Conservation (phyloP, 2,888 invertebrate species). For the Andricus curvator region DNA sequence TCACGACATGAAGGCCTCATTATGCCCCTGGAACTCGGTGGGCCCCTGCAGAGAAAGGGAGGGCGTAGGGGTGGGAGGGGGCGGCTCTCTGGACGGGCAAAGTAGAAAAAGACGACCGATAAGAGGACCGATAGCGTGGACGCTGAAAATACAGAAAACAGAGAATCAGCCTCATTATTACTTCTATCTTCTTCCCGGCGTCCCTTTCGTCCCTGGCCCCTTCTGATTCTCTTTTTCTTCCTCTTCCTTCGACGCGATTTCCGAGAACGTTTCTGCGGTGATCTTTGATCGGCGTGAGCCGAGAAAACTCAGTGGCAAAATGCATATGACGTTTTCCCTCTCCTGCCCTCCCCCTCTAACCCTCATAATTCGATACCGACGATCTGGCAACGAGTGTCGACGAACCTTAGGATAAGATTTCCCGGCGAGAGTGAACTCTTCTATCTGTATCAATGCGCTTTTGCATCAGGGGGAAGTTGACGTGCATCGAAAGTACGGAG, state of each 20-base stretch:
- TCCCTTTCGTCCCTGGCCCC: constrained; percentile 42
- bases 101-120: constrained; percentile 64
- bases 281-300: constrained; percentile 66
- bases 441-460: constrained; percentile 23
- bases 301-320: constrained; percentile 41
- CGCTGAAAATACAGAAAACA: constrained; percentile 74
- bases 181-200: constrained; percentile 68
- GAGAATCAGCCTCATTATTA: constrained; percentile 76
- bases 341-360: not conserved
- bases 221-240: constrained; percentile 45
- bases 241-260: constrained; percentile 61
- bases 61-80: constrained; percentile 48
- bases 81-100: constrained; percentile 38
- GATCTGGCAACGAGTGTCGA: constrained; percentile 45
- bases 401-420: constrained; percentile 39
- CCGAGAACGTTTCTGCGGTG: constrained; percentile 69
- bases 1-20: constrained; percentile 73
- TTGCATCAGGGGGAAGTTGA: constrained; percentile 1
- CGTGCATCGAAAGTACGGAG: not conserved
- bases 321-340: constrained; percentile 32
- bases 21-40: constrained; percentile 62
- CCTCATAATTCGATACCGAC: constrained; percentile 43
- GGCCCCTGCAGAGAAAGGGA: constrained; percentile 48
- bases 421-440: constrained; percentile 13
- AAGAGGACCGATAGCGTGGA: constrained; percentile 70